Conservation (phyloP, 1,140 invertebrate genomes). For the Proctacanthus coquilletti region DNA sequence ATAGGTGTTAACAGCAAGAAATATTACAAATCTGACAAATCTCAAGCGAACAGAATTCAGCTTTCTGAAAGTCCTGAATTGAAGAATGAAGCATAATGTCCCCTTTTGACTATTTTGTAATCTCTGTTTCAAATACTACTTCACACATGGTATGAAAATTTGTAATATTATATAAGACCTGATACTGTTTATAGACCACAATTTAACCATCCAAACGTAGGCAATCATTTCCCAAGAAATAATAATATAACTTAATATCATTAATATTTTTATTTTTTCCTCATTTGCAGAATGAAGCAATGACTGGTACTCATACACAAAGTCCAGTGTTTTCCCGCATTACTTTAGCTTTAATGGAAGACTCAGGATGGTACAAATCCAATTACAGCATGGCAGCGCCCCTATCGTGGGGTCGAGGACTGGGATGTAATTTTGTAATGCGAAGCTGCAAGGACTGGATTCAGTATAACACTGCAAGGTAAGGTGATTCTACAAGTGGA, state of each 20-base stretch:
- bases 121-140: too few species aligned
- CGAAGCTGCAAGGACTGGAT: constrained; percentile 96
- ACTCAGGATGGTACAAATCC: constrained; percentile 87
- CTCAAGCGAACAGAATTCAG: too few species aligned
- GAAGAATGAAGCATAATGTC: too few species aligned
- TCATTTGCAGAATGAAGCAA: constrained; percentile 83
- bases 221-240: too few species aligned
- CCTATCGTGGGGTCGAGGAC: constrained; percentile 73
- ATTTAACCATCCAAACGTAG: too few species aligned
- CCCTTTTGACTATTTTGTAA: too few species aligned
- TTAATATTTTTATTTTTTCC: constrained; percentile 5
- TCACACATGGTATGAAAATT: too few species aligned
- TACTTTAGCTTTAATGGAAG: constrained; percentile 94
- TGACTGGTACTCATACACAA: constrained; percentile 98
- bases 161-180: too few species aligned
- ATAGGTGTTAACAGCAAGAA: too few species aligned
- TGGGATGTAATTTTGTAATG: constrained; percentile 90
- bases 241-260: constrained; percentile 1
- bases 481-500: constrained; percentile 2
- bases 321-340: constrained; percentile 94
- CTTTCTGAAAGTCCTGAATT: too few species aligned
- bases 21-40: too few species aligned
- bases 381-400: constrained; percentile 81
- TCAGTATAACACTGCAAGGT: constrained; percentile 34
- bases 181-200: too few species aligned